These are phyloP conservation scores for Prochilodus magdalenae DNA, from an alignment of 2,113 vertebrate species.

Conservation along the genomic window DNA sequence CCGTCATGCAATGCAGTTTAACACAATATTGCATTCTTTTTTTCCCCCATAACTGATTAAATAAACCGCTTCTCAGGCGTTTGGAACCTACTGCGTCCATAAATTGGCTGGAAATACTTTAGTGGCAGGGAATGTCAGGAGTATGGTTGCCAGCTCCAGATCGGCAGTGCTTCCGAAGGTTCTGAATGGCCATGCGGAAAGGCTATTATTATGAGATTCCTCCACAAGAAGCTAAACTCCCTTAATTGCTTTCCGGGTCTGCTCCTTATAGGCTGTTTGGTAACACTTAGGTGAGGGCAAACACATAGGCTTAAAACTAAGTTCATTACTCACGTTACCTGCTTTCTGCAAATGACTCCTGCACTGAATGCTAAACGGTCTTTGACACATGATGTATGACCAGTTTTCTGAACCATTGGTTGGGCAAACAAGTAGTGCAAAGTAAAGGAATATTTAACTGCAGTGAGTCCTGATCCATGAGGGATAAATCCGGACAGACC, in stretches of 20 bases:
- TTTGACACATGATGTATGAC: conserved; percentile 5
- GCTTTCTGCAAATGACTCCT: background rate
- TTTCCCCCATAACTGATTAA: too few species aligned
- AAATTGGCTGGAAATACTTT: background rate
- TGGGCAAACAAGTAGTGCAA: background rate
- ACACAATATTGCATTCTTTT: too few species aligned
- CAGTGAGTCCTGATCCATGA: conserved; percentile 17
- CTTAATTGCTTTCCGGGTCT: conserved; percentile 2
- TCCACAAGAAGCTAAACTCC: background rate
- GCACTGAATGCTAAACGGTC: background rate
- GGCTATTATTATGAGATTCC: background rate
- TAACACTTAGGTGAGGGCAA: background rate
- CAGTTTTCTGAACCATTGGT: conserved; percentile 6
- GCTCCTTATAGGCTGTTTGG: background rate
- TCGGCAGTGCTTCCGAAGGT: conserved; percentile 62
- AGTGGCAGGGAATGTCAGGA: conserved; percentile 7
- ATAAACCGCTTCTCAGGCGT: too few species aligned
- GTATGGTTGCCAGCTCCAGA: background rate
- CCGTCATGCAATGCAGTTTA: too few species aligned
- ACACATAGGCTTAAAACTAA: background rate
- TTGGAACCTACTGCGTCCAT: too few species aligned
- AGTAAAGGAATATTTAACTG: background rate
- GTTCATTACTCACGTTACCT: background rate
- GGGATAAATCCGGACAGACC: background rate
- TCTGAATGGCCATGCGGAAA: background rate